Evolutionary conservation across 2,888 invertebrate genomes (phyloP).

Genomic region (Acronicta psi): DNA sequence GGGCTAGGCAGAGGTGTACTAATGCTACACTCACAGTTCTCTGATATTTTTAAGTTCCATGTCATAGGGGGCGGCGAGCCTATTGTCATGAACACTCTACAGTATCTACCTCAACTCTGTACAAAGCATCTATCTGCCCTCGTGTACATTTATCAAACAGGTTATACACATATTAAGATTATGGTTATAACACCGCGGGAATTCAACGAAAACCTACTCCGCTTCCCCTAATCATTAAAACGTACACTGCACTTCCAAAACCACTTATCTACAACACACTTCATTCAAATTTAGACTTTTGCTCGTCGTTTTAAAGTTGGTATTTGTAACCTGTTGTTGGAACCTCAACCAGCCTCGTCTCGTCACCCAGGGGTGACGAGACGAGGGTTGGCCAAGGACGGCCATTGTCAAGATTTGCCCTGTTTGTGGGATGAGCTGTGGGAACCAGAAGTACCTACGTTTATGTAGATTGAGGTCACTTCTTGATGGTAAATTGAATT

Average conservation of each 20-base stretch:
- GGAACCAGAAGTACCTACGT: constrained; percentile 30
- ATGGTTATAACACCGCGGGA: constrained; percentile 53
- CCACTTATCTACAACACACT: constrained; percentile 30
- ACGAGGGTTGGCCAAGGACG: constrained; percentile 84
- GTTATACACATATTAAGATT: constrained; percentile 35
- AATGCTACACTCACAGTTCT: too few species aligned
- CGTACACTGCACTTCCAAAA: constrained; percentile 34
- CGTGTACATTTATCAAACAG: constrained; percentile 36
- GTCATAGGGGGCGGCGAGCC: too few species aligned
- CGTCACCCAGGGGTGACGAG: constrained; percentile 59
- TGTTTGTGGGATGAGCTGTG: constrained; percentile 52
- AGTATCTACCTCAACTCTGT: constrained; percentile 19
- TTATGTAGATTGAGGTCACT: constrained; percentile 45
- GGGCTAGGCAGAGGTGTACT: too few species aligned
- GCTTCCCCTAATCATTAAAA: constrained; percentile 69
- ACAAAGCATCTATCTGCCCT: constrained; percentile 25
- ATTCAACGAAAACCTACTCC: constrained; percentile 61
- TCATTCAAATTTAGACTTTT: constrained; percentile 44
- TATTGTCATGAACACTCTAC: too few species aligned
- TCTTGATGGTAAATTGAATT: constrained; percentile 5
- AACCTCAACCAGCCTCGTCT: too few species aligned
- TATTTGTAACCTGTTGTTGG: too few species aligned
- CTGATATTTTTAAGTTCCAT: too few species aligned
- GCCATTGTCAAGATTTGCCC: constrained; percentile 78
- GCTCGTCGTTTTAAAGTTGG: constrained; percentile 48